Conservation (phyloP, 2,797 vertebrate species). For the Ceyx erithaca region DNA sequence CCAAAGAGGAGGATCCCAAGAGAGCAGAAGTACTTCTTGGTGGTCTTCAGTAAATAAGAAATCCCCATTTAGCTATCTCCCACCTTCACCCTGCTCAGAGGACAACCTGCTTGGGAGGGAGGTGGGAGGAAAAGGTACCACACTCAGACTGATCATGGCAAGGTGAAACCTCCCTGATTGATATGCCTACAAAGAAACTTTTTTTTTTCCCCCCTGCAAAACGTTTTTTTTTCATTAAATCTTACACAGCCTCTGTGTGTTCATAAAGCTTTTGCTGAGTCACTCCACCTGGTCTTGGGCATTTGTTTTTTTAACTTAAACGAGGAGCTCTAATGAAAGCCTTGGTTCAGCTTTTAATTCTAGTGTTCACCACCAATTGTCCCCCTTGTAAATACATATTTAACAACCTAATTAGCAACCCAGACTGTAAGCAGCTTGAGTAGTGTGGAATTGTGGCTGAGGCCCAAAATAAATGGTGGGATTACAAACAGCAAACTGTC, state of each 20-base stretch:
- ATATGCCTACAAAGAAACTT: background rate
- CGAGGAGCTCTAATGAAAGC: slow-evolving; percentile 69
- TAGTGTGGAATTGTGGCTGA: slow-evolving; percentile 60
- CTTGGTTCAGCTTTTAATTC: slow-evolving; percentile 65
- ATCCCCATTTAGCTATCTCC: background rate
- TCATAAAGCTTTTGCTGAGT: slow-evolving; percentile 60
- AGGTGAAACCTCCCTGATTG: background rate
- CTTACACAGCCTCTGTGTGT: background rate
- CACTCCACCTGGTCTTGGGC: slow-evolving; percentile 56
- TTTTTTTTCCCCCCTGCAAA: slow-evolving; percentile 44
- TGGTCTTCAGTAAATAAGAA: background rate
- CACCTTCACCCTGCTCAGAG: background rate
- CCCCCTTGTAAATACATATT: slow-evolving; percentile 67
- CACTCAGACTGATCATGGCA: background rate
- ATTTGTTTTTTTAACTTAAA: slow-evolving; percentile 53
- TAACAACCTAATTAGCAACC: slow-evolving; percentile 69
- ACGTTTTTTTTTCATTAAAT: slow-evolving; percentile 38
- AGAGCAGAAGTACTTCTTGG: background rate
- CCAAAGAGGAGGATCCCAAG: background rate
- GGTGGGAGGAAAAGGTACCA: background rate
- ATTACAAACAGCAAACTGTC: slow-evolving; percentile 63
- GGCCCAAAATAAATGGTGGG: slow-evolving; percentile 67
- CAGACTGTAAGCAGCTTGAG: slow-evolving; percentile 66
- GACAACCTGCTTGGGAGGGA: background rate
- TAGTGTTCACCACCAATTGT: slow-evolving; percentile 64